Evolutionary conservation across 2,888 invertebrate genomes (phyloP), one percentile per base, ranked within the genome.

Genomic region (Operophtera brumata): DNA sequence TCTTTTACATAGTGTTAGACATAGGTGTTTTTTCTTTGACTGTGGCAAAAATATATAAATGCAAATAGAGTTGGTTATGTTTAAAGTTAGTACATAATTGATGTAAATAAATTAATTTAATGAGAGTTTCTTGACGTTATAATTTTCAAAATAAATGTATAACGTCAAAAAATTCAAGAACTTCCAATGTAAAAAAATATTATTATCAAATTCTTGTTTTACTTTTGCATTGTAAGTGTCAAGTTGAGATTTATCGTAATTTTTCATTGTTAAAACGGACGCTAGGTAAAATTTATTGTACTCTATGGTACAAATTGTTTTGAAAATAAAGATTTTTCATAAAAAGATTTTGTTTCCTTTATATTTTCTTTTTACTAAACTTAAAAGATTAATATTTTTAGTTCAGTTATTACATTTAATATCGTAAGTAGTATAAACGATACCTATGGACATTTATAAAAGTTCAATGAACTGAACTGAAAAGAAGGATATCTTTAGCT

Each of bases 211-310:
- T 36, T 46, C 35, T 26, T 36, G 11, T 47, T 10, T 37, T 13
- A 1, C 12, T 12, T 37, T 4, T 30, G 35, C 42, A 57, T 52
- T 39, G 28, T 45, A 40, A 26, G 35, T 52, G 48, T 57, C 48
- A 57, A 52, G 51, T 51, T 56, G 44, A 37, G 49, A 39, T 28
- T 35, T 35, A 45, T 68, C 77, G 76, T 77, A 77, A 77, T 78
- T 81, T 81, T 80, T 78, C 70, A 82, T 82, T 82, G 80, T 82
- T 83, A 73, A 65, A 77, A 75, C 68, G 71, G 61, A 77, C 62
- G 76, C 76, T 84, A 83, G 76, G 72, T 78, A 76, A 80, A 80
- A 75, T 80, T 77, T 81, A 84, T 84, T 82, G 82, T 85, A 85
- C 81, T 77, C 67, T 57, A 70, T 65, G 75, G 80, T 84, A 80